Conservation (phyloP, 2,888 invertebrate genomes). For the Nomada fucata region DNA sequence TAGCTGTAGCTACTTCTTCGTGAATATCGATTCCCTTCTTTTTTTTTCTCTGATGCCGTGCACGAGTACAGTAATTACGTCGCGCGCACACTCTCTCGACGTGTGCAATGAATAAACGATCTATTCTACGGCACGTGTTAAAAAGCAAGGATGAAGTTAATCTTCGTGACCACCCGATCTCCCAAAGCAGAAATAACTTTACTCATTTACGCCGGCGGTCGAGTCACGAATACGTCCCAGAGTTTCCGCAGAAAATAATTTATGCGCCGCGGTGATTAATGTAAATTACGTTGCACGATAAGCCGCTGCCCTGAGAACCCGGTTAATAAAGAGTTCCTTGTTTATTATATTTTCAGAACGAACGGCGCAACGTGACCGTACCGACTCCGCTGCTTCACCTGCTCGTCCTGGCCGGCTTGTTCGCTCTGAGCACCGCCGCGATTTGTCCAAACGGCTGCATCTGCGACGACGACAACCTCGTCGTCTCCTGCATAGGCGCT, state of each 20-base stretch:
- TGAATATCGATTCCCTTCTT: too few species aligned
- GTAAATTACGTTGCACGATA: slow-evolving; percentile 39
- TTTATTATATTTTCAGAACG: slow-evolving; percentile 61
- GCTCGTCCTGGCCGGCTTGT: slow-evolving; percentile 66
- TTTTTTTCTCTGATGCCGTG: not conserved
- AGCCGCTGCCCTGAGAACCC: not conserved
- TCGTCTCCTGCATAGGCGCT: slow-evolving; percentile 94
- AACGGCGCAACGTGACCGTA: slow-evolving; percentile 40
- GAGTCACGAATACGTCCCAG: slow-evolving; percentile 21
- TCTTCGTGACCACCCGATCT: slow-evolving; percentile 11
- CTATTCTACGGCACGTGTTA: not conserved
- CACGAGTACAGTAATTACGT: not conserved
- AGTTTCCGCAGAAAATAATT: slow-evolving; percentile 48
- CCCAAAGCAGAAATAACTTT: slow-evolving; percentile 43
- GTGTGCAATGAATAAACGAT: not conserved
- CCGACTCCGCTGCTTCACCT: slow-evolving; percentile 48
- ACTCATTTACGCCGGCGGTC: slow-evolving; percentile 24
- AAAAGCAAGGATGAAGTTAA: slow-evolving; percentile 9
- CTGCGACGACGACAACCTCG: slow-evolving; percentile 95
- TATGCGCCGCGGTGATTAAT: slow-evolving; percentile 33
- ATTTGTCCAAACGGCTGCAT: slow-evolving; percentile 95
- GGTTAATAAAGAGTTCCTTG: slow-evolving; percentile 32
- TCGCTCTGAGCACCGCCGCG: slow-evolving; percentile 83
- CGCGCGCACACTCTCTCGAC: not conserved
- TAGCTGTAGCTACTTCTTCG: too few species aligned